Percentiles rank a stretch among this genome's conserved stretches.
These are phyloP conservation scores for Netelia fuscicornis DNA, from an alignment of 2,888 invertebrate species.

Conservation along the genomic window DNA sequence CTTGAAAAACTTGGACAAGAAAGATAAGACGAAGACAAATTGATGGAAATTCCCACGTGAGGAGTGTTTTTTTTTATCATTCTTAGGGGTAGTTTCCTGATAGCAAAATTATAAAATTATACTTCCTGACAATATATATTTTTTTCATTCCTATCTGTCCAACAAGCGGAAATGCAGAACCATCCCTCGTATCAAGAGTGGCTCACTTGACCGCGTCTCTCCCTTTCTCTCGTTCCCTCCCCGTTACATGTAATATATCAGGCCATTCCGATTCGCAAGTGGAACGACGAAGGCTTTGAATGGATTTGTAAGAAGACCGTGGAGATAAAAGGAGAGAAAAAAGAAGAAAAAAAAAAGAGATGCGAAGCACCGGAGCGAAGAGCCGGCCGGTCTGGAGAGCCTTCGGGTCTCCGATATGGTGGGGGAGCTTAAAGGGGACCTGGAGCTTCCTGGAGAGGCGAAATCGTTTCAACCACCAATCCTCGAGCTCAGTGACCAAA, in stretches of 20 bases:
- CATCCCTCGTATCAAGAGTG: too few relatives aligned
- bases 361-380: background rate
- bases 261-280: conserved; percentile 38
- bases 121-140: background rate
- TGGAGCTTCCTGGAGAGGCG: conserved; percentile 30
- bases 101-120: background rate
- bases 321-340: conserved; percentile 18
- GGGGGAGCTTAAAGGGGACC: conserved; percentile 41
- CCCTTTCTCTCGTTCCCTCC: too few relatives aligned
- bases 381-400: conserved; percentile 10
- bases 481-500: conserved; percentile 22
- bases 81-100: background rate
- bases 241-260: background rate
- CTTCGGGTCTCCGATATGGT: conserved; percentile 8
- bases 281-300: conserved; percentile 28
- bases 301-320: conserved; percentile 31
- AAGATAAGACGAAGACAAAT: too few relatives aligned
- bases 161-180: background rate
- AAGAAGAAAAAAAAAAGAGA: background rate
- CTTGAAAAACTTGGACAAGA: too few relatives aligned
- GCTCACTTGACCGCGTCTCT: too few relatives aligned
- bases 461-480: conserved; percentile 39
- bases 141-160: background rate
- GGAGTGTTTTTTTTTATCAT: background rate
- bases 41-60: too few relatives aligned